These are phyloP conservation scores for Sus scrofa DNA, from an alignment of 2,113 vertebrate genomes.

Conservation along the genomic window T2T-Sscrofa CM000816.6:38926501-38927000, in stretches of 20 bases:
- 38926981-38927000: neutral
- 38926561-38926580: neutral
- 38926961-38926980: neutral
- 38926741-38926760: neutral
- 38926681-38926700: neutral
- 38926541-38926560: neutral
- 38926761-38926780: neutral
- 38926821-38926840: neutral
- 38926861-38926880: neutral
- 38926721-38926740: neutral
- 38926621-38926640: neutral
- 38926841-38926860: neutral
- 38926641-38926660: neutral
- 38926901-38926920: neutral
- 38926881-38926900: neutral
- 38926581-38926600: neutral
- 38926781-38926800: neutral
- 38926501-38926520: neutral
- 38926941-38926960: neutral
- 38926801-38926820: neutral
- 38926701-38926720: neutral
- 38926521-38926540: neutral
- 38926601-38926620: neutral
- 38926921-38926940: neutral
- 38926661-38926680: neutral